Base-by-base conservation (phyloP, 2,797 vertebrate species). In the Lateolabrax maculatus region DNA sequence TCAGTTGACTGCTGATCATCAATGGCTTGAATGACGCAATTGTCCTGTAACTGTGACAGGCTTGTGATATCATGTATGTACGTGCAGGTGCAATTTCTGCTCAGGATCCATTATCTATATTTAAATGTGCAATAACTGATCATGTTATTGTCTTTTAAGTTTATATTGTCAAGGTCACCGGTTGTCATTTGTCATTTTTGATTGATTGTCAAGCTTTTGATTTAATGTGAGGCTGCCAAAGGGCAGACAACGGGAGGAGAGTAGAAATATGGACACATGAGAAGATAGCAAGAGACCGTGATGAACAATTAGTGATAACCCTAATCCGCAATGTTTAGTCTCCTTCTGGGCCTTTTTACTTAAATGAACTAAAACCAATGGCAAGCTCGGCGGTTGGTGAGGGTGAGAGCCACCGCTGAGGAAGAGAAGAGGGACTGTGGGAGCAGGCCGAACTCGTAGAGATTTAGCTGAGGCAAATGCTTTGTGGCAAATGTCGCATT, bases 161-260 rank as follows among this genome's bases (percentile, higher is more conserved):
- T 46, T 3, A 15, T 63, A 19, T 9, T 23, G 23, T 25, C 27
- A 48, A 0, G 0, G 43, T 55, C 39, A n/a, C 37, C n/a, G n/a
- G 52, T 36, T 34, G n/a, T 27, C 18, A 27, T 36, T 61, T 34
- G 25, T 67, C 16, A 36, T 41, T 31, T 36, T 3, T 65, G 10
- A 53, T 52, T 52, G 29, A 51, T 55, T 25, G n/a, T 51, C 51
- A 27, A 56, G 34, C 52, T 49, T 75, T 19, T 51, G 51, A 51
- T 58, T 31, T 36, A 31, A 63, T 29, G 13, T 12, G 9, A 19
- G 39, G 27, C 27, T 51, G 48, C 25, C n/a, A 25, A n/a, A 44
- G 52, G 19, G 21, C 37, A 7, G 13, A 36, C 1, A 0, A 4
- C 44, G 39, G 31, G 29, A 65, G 48, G 23, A 36, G 69, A 11